Evolutionary conservation across 2,113 vertebrate genomes (phyloP), one percentile per base, ranked within the genome.

Genomic region (Oreochromis tanganicae): DNA sequence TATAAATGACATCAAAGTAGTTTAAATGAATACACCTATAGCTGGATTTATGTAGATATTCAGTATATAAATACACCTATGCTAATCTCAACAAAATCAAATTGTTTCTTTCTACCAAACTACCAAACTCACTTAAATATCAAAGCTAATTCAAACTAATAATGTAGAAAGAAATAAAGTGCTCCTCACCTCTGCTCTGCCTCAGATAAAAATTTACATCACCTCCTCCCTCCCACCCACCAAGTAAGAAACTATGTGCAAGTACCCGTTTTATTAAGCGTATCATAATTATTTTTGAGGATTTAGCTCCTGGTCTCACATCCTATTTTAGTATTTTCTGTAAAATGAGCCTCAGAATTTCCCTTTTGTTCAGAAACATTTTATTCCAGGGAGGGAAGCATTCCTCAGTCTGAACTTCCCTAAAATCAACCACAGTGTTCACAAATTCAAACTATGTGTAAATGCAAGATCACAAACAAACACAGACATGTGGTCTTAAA

Each of bases 171-270:
- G 3, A 24, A 56, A 41, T 13, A 41, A 14, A 71, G 36, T 43
- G 66, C 7, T 71, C n/a, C n/a, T 71, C 5, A 71, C 66, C 66
- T 43, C 12, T 27, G 38, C 21, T 27, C 68, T 73, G 8, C 36
- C 14, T 73, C 6, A 68, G 63, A 68, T 68, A 68, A 41, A 68
- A 5, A 2, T 71, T 24, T 4, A 41, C 1, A 68, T 0, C n/a
- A 0, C 6, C 7, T 13, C 36, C 5, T 46, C 38, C 8, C 43
- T 6, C 17, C 29, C 68, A 14, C 29, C 24, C 24, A 19, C 1
- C 3, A 14, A 27, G 7, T 27, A 19, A 0, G 6, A 16, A 32
- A 4, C 50, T 14, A 1, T 4, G 13, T 0, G 0, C 17, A 1
- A 84, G 17, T 66, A 79, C 55, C 38, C 2, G 12, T 10, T 78